Base-by-base conservation (phyloP, 2,113 vertebrate species). In the Lontra canadensis region DNA sequence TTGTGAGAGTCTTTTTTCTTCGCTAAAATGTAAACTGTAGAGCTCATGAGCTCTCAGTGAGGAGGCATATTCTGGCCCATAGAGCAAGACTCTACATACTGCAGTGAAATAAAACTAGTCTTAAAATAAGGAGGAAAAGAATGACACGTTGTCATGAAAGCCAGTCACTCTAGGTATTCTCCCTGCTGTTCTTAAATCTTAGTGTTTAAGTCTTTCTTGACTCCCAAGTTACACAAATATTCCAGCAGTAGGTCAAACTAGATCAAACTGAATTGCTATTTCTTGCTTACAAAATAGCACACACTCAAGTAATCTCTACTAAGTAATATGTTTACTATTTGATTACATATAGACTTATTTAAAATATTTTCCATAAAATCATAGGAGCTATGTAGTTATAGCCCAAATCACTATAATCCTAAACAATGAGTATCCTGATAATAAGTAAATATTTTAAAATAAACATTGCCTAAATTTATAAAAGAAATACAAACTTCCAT, bases 361-460 rank as follows among this genome's bases (percentile, higher is more conserved):
- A 71, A 96, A 86, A n/a, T 36, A 93, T 78, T 71, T 89, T 21
- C 47, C 57, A 17, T 34, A 78, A 74, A 94, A 67, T 87, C 42
- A 20, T 20, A 80, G 11, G 7, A 57, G 4, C 13, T 92, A 59
- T 29, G 80, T 83, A 74, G 39, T 88, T 92, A 80, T 80, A 88
- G 81, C 17, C 6, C 17, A 88, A 80, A 78, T 83, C 36, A 84
- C 3, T 74, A 26, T 65, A 12, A 80, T 65, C 34, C 11, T 21
- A 94, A 88, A 44, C 55, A 96, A 42, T 61, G 7, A 44, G 5
- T 34, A 2, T 88, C 59, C 73, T 39, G 13, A 49, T 36, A 59
- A 8, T 47, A 94, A 95, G 11, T 47, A 3, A 94, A 49, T 91
- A 74, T 96, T 95, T 96, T 15, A 93, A 42, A 88, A 79, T 80